A percentile compares a stretch with the other conserved stretches of the same genome.
phyloP scores from a whole-genome alignment of 2,113 vertebrate species.

The Catharus fuscescens region DNA sequence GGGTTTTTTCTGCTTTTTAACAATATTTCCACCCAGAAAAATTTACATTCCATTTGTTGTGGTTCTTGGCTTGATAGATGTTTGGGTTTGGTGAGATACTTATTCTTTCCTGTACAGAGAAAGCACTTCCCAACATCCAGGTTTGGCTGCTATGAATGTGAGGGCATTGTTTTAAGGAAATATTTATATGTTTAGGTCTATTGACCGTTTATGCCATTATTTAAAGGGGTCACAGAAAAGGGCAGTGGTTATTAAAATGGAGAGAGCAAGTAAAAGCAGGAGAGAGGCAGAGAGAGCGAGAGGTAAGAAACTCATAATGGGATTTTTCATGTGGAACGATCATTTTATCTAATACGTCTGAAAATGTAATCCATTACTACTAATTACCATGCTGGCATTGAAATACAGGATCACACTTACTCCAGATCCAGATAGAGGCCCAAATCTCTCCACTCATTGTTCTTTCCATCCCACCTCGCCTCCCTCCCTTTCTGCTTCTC shows the following conservation, averaged over 20 bases:
- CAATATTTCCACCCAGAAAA: background rate
- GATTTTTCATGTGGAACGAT: slow-evolving; percentile 83
- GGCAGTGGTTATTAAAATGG: slow-evolving; percentile 72
- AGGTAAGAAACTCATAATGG: slow-evolving; percentile 78
- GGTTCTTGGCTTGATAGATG: background rate
- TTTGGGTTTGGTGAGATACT: background rate
- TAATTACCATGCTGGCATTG: slow-evolving; percentile 86
- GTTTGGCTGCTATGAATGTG: background rate
- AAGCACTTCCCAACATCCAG: background rate
- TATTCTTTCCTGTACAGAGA: background rate
- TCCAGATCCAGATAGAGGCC: slow-evolving; percentile 47
- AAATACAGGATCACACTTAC: slow-evolving; percentile 66
- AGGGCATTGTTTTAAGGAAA: slow-evolving; percentile 37
- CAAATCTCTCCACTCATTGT: slow-evolving; percentile 66
- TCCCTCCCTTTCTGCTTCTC: slow-evolving; percentile 53
- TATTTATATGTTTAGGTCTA: slow-evolving; percentile 67
- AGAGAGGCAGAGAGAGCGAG: slow-evolving; percentile 29
- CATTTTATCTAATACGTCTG: slow-evolving; percentile 86
- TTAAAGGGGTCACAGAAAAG: slow-evolving; percentile 65
- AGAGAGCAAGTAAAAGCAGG: slow-evolving; percentile 30
- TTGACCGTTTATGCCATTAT: slow-evolving; percentile 48
- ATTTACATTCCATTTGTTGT: background rate
- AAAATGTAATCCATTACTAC: slow-evolving; percentile 85
- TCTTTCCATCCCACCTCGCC: slow-evolving; percentile 19
- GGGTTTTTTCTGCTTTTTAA: background rate